Evolutionary conservation across 2,113 vertebrate genomes (phyloP), one percentile per base, ranked within the genome.

Genomic region (Oncorhynchus masou): DNA sequence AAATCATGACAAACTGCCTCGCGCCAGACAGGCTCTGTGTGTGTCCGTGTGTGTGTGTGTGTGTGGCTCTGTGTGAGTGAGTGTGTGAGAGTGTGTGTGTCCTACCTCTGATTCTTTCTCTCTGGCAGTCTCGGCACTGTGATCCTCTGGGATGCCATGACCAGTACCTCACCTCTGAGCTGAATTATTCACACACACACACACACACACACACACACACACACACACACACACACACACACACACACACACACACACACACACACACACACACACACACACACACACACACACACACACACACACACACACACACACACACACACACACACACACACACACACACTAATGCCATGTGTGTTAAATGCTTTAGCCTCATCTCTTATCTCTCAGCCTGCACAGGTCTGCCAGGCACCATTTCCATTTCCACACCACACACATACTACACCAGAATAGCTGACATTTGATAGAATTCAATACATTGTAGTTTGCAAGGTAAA

Each of bases 101-200:
- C 19, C 22, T 25, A 66, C 4, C 3, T 13, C 6, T 68, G 13
- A 15, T 68, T 19, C 4, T 27, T 5, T 68, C 13, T 54, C 3
- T 54, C 51, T 54, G 51, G 19, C 51, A 54, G 51, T 15, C 51
- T 68, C 11, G 29, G 27, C 64, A 66, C 27, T 20, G 16, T 69
- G 48, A 70, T 1, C 15, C 54, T 73, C 57, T 66, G 73, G 77
- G 4, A 8, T 72, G 60, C 74, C 70, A 84, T 86, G 84, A 84
- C 71, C 72, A 77, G 78, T 66, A 73, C 64, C 81, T 72, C 86
- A 82, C 69, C 59, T 84, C 80, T 60, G 27, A 51, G 62, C 67
- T 88, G 74, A 86, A 86, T 86, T 78, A 87, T 87, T 85, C 69
- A 83, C 70, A 71, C 77, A 74, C 79, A 82, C 68, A 78, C 22